A percentile compares a stretch with the other conserved stretches of the same genome.
phyloP scores from a whole-genome alignment of 1,140 invertebrate genomes.

The Drosophila watanabei region DNA sequence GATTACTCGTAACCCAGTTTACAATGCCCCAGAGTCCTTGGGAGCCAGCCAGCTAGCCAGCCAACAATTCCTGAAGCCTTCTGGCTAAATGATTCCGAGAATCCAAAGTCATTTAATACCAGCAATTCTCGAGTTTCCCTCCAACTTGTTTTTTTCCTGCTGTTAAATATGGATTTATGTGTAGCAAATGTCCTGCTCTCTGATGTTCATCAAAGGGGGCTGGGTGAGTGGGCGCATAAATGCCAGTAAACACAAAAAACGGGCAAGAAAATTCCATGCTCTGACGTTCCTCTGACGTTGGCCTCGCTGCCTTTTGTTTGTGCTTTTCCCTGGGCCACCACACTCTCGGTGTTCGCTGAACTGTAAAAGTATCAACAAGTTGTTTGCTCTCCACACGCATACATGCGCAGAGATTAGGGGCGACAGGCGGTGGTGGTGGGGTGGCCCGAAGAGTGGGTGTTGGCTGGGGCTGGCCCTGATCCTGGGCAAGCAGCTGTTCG shows the following conservation, averaged over 20 bases:
- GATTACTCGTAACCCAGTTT: constrained; percentile 46
- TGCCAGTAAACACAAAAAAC: constrained; percentile 57
- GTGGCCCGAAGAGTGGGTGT: constrained; percentile 19
- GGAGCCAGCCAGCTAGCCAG: background rate
- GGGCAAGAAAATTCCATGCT: constrained; percentile 62
- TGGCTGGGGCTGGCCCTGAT: constrained; percentile 30
- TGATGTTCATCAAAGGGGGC: constrained; percentile 26
- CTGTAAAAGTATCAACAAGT: constrained; percentile 84
- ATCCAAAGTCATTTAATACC: constrained; percentile 43
- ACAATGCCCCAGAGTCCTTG: constrained; percentile 37
- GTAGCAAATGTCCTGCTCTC: constrained; percentile 40
- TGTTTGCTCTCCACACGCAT: constrained; percentile 71
- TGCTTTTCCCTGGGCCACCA: constrained; percentile 18
- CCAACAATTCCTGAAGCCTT: constrained; percentile 33
- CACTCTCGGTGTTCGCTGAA: constrained; percentile 70
- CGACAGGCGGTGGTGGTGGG: constrained; percentile 8
- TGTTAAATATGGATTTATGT: constrained; percentile 26
- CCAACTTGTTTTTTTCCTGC: constrained; percentile 4
- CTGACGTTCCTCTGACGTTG: constrained; percentile 74
- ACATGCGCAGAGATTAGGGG: constrained; percentile 42
- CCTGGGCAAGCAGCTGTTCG: constrained; percentile 63
- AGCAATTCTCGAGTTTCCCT: constrained; percentile 30
- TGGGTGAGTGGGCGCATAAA: constrained; percentile 44
- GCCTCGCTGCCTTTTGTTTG: constrained; percentile 31
- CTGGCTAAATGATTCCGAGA: constrained; percentile 64